These are phyloP conservation scores for Lordiphosa collinella DNA, from an alignment of 1,140 invertebrate genomes.

Conservation along the genomic window DNA sequence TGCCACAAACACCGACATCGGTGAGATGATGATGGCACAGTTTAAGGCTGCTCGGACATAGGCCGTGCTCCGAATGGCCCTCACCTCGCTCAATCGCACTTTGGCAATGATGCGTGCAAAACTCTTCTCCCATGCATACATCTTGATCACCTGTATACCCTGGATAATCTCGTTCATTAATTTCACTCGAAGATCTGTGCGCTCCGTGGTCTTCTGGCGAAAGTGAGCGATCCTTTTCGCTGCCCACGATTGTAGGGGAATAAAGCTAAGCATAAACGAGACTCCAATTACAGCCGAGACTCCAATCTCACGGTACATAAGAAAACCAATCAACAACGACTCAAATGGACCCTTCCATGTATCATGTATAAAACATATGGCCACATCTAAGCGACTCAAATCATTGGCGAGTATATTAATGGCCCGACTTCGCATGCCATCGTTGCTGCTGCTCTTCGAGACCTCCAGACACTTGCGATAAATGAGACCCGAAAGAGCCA, in stretches of 20 bases:
- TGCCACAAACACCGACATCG: constrained; percentile 88
- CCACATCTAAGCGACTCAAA: constrained; percentile 86
- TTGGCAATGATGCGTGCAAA: constrained; percentile 86
- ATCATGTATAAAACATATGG: constrained; percentile 84
- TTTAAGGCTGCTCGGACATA: constrained; percentile 69
- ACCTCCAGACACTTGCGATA: constrained; percentile 89
- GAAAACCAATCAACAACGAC: constrained; percentile 86
- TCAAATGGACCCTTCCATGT: constrained; percentile 88
- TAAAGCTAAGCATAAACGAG: constrained; percentile 88
- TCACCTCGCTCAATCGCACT: constrained; percentile 83
- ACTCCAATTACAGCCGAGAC: constrained; percentile 88
- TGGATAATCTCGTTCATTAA: constrained; percentile 92
- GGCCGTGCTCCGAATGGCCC: constrained; percentile 81
- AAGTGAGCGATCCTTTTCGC: constrained; percentile 85
- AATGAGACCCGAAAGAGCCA: constrained; percentile 89
- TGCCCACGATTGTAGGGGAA: constrained; percentile 90
- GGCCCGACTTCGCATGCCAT: constrained; percentile 90
- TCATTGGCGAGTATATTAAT: constrained; percentile 95
- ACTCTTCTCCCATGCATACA: constrained; percentile 94
- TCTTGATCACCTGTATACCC: constrained; percentile 92
- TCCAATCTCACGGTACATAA: constrained; percentile 88
- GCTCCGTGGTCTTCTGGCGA: constrained; percentile 80
- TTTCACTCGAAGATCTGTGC: constrained; percentile 90
- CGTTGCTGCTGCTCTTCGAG: constrained; percentile 85
- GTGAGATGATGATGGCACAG: constrained; percentile 84